Conservation (phyloP, 1,140 invertebrate genomes). For the Pantala flavescens region DNA sequence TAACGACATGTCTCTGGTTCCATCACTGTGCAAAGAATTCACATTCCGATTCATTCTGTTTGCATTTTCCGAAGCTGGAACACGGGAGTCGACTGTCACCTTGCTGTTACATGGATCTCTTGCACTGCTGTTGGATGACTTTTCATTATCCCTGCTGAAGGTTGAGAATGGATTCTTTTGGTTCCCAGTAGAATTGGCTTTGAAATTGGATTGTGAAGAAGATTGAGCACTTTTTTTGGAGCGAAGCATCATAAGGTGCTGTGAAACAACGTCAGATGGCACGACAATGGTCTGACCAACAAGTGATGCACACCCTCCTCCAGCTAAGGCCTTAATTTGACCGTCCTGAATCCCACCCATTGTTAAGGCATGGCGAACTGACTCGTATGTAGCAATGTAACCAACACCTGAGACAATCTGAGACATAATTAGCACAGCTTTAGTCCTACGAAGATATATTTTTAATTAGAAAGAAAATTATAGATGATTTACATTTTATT, state of each 20-base stretch:
- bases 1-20: background rate
- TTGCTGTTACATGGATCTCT: background rate
- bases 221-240: constrained; percentile 33
- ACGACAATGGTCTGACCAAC: constrained; percentile 93
- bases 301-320: constrained; percentile 78
- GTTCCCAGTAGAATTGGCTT: background rate
- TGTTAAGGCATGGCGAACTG: constrained; percentile 66
- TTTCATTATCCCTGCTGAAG: background rate
- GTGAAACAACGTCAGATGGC: constrained; percentile 91
- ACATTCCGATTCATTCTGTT: background rate
- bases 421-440: constrained; percentile 49
- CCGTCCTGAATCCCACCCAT: constrained; percentile 43
- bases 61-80: background rate
- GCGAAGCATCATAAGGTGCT: constrained; percentile 92
- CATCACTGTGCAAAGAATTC: background rate
- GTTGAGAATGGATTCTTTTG: background rate
- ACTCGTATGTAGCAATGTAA: constrained; percentile 94
- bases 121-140: background rate
- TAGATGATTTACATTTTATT: too few relatives aligned
- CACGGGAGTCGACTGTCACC: background rate
- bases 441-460: too few relatives aligned
- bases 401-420: constrained; percentile 78
- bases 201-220: background rate
- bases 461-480: too few relatives aligned
- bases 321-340: constrained; percentile 58